Evolutionary conservation across 2,113 vertebrate species (phyloP), one percentile per base, ranked within the genome.

Genomic region (Anguilla japonica): DNA sequence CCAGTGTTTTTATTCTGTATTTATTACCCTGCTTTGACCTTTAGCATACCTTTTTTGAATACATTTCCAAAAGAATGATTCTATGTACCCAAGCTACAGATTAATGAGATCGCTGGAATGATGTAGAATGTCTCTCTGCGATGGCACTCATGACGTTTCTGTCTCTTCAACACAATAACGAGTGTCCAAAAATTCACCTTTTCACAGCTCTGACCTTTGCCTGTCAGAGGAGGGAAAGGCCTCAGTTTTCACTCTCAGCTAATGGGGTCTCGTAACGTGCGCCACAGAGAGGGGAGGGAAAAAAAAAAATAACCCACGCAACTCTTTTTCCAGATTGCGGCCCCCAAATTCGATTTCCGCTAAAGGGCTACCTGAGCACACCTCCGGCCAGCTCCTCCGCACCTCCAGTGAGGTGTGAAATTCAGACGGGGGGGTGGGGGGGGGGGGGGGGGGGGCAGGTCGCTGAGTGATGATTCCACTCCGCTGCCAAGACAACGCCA

Each of bases 191-290:
- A 26, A 84, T 85, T 92, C 90, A 90, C 94, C 56, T 94, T 91
- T 93, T 95, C 93, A 96, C 92, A 84, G 41, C 81, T 79, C 88
- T 94, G 87, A 84, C 88, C 86, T 92, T 92, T 92, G 91, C 91
- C 89, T 86, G 90, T 85, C 89, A 56, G 84, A 79, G 86, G 86
- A 91, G 88, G 93, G 96, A 91, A 89, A 89, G 85, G 60, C 83
- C 91, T 87, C 87, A 53, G 82, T 84, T 92, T 93, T 89, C 92
- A 91, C 22, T 50, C 75, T 89, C 91, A 89, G 88, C 89, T 95
- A 95, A 95, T 90, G 87, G 92, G 56, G 88, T 88, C 93, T 83
- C 90, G 13, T 82, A n/a, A 82, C 41, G 22, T 84, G 83, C 71
- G 87, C 79, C 93, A 91, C 91, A 87, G 81, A 41, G 89, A 88